A percentile compares a stretch with the other conserved stretches of the same genome.
Conservation (phyloP, 1,140 invertebrate species). For the Heliconius hewitsoni region DNA sequence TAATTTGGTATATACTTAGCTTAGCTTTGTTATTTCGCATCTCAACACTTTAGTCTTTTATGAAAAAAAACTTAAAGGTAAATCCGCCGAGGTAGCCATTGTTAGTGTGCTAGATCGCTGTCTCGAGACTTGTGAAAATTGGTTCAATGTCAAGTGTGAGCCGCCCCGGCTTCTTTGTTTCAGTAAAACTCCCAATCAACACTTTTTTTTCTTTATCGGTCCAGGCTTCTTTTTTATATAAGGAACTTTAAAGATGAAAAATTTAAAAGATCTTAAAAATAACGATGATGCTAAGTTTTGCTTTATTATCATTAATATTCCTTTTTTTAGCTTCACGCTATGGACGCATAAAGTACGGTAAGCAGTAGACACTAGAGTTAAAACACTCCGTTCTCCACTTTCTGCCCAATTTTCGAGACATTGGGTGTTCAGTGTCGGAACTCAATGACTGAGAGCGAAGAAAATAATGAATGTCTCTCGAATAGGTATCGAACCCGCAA, state of each 20-base stretch:
- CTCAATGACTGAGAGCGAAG: no score
- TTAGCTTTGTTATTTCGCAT: slow-evolving; percentile 13
- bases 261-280: background rate
- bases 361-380: no score
- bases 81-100: slow-evolving; percentile 31
- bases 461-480: no score
- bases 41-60: slow-evolving; percentile 16
- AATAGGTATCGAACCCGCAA: no score
- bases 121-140: slow-evolving; percentile 35
- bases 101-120: slow-evolving; percentile 36
- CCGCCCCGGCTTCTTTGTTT: slow-evolving; percentile 29
- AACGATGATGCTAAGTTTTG: background rate
- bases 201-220: slow-evolving; percentile 15
- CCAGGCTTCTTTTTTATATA: slow-evolving; percentile 7
- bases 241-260: background rate
- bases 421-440: no score
- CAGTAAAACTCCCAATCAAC: slow-evolving; percentile 29
- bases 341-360: no score
- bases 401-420: no score
- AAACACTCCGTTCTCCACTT: no score
- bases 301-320: no score
- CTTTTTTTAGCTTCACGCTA: no score
- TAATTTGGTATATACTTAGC: background rate
- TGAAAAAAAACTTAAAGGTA: slow-evolving; percentile 18
- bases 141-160: slow-evolving; percentile 42